These are phyloP conservation scores for Thinocorus orbignyianus DNA, from an alignment of 2,113 vertebrate genomes.

Conservation along the genomic window DNA sequence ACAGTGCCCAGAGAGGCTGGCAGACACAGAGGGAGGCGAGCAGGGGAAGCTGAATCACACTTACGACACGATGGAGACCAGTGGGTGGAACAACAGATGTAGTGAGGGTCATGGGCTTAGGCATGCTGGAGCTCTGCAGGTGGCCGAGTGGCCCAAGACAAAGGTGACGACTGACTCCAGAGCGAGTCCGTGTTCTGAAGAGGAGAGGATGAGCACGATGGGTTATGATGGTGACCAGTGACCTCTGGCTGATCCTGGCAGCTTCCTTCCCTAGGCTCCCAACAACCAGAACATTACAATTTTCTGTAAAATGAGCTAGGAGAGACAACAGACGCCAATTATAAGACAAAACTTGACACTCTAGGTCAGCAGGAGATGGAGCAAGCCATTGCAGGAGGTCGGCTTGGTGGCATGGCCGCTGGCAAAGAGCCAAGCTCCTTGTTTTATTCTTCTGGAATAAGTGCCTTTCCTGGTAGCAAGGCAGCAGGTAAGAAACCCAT, in stretches of 20 bases:
- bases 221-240: background rate
- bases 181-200: background rate
- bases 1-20: background rate
- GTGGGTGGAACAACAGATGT: slow-evolving; percentile 46
- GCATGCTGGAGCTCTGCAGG: slow-evolving; percentile 31
- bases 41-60: slow-evolving; percentile 47
- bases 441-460: background rate
- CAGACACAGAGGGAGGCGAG: background rate
- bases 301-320: background rate
- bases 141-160: slow-evolving; percentile 19
- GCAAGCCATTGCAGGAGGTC: background rate
- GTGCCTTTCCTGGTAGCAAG: background rate
- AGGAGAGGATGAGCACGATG: slow-evolving; percentile 6
- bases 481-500: background rate
- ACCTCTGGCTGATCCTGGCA: background rate
- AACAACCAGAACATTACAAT: background rate
- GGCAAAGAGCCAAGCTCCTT: background rate
- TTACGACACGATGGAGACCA: slow-evolving; percentile 49
- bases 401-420: background rate
- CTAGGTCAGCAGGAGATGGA: background rate
- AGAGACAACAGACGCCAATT: background rate
- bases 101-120: slow-evolving; percentile 49
- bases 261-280: background rate
- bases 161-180: slow-evolving; percentile 44
- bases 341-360: background rate